Base-by-base conservation (phyloP, 2,113 vertebrate species). In the Nyctereutes procyonoides region DNA sequence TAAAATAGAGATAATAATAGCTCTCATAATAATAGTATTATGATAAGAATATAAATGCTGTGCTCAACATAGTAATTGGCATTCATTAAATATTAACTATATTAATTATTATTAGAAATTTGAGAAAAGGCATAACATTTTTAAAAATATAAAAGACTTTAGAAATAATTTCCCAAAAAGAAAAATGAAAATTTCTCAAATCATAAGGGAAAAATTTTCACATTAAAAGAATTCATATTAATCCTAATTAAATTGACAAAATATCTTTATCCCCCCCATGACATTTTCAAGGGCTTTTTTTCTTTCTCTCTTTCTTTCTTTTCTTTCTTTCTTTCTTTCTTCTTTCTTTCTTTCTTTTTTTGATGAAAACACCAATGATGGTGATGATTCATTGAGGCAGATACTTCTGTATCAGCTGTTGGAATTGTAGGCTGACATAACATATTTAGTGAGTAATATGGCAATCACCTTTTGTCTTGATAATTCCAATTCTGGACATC, bases 91-190 rank as follows among this genome's bases (percentile, higher is more conserved):
- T 87, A 73, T 73, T 58, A 73, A 30, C 10, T 89, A 11, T 73
- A 95, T 96, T 11, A 15, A 51, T 55, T 71, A 82, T 90, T 58
- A 69, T 55, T 73, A 94, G 15, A 90, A 48, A 94, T 80, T 67
- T 74, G 51, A 90, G n/a, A 81, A 92, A 94, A 82, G 15, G 5
- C 1, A 30, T 53, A 3, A 69, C 38, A 63, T 16, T 84, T 86
- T 87, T 13, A 58, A 86, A 79, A 43, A 53, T 8, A 16, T n/a
- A 28, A n/a, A 92, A 63, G 20, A 10, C 22, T 88, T 51, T 93
- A 69, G 16, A 89, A 77, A 81, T 89, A 32, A 92, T 83, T 76
- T 51, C 53, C 17, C 58, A 62, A 88, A 74, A 38, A 83, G 32
- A 80, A 83, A 80, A 67, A 81, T 19, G 11, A 74, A 62, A 63